These are phyloP conservation scores for Cladopsammia gracilis DNA, from an alignment of 64 coral and sea anemone genomes.

Conservation along the genomic window DNA sequence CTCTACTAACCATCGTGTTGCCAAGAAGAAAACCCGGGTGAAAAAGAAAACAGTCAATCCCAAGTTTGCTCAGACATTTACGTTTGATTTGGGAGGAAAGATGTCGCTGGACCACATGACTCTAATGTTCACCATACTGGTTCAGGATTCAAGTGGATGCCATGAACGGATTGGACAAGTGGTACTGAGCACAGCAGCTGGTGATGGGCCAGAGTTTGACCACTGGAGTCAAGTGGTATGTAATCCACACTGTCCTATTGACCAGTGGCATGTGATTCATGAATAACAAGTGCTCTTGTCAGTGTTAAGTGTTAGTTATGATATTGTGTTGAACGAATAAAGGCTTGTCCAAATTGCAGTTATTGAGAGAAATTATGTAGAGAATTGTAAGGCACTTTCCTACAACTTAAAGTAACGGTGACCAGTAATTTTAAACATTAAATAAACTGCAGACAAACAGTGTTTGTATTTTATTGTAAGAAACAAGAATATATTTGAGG, in stretches of 20 bases:
- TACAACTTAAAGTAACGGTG: too few relatives aligned
- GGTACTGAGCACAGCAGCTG: constrained; percentile 85
- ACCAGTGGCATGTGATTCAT: constrained; percentile 99
- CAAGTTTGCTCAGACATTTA: constrained; percentile 94
- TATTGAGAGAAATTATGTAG: too few relatives aligned
- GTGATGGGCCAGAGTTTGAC: constrained; percentile 94
- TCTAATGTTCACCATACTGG: constrained; percentile 85
- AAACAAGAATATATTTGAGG: too few relatives aligned
- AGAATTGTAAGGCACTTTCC: too few relatives aligned
- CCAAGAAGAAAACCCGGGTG: constrained; percentile 96
- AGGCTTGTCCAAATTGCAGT: too few relatives aligned
- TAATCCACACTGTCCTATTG: constrained; percentile 98
- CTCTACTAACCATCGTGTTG: constrained; percentile 77
- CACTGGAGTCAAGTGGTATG: constrained; percentile 97
- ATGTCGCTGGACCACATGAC: constrained; percentile 88
- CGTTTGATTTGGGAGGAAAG: constrained; percentile 93
- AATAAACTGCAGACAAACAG: too few relatives aligned
- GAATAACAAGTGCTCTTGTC: constrained; percentile 51
- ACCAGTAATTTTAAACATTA: too few relatives aligned
- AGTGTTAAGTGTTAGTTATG: not conserved
- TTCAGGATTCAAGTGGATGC: constrained; percentile 96
- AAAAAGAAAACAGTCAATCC: constrained; percentile 99
- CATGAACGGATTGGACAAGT: constrained; percentile 97
- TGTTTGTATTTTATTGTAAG: too few relatives aligned
- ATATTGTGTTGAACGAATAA: too few relatives aligned